Evolutionary conservation across 2,113 vertebrate species (phyloP), one percentile per base, ranked within the genome.

Genomic region (Megalops atlanticus): DNA sequence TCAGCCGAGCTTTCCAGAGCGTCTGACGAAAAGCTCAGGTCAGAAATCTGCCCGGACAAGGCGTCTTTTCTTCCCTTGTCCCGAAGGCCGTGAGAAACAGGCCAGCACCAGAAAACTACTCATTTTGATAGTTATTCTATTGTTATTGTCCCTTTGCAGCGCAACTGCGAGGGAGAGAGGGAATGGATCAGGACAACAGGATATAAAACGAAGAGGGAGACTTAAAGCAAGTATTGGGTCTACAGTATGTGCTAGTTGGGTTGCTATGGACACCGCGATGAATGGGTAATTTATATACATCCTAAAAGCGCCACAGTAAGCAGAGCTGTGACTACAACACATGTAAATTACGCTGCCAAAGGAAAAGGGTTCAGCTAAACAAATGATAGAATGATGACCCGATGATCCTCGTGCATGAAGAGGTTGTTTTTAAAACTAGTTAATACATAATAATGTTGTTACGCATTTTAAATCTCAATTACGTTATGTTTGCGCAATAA

Each of bases 31-130:
- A 73, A 69, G 69, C 80, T 82, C 83, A 79, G 84, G 86, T 88
- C 89, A 84, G 87, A 89, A 88, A 89, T 87, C 80, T 80, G 84
- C 79, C 74, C 16, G 88, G 87, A 92, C 89, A 89, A 89, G 73
- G 82, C 40, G 40, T 38, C 74, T 83, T 74, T 90, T 91, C 85
- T 89, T 89, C 80, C 82, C 27, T 18, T n/a, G 24, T 27, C 27
- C 79, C 8, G 15, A 81, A 82, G 82, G 86, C 82, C 83, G 81
- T 89, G 86, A 89, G 87, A 89, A 89, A 87, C 40, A 21, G 77
- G 72, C 69, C 35, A 16, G 38, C 71, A 11, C 41, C 69, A 74
- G 68, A 81, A 70, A 64, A 27, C 71, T 40, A 27, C 47, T 47
- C 39, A 38, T 58, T 81, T 77, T 77, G 71, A 69, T 47, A 81